Evolutionary conservation across 2,888 invertebrate species (phyloP).

Genomic region (Thyatira batis): DNA sequence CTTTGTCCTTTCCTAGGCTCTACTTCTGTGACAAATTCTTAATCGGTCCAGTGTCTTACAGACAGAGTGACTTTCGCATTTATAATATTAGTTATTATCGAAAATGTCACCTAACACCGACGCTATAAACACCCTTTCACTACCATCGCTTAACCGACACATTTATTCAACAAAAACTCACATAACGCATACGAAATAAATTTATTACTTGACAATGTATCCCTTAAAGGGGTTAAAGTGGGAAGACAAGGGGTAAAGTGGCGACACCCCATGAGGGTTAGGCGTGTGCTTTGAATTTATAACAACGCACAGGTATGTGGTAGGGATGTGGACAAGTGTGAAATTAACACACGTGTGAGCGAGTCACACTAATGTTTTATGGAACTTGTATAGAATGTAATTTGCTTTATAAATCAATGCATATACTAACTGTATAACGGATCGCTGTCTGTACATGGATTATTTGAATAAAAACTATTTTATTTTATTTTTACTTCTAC

Average conservation of each 20-base stretch:
- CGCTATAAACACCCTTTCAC: background rate
- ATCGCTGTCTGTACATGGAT: too few relatives aligned
- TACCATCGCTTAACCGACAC: background rate
- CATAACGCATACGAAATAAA: slow-evolving; percentile 5
- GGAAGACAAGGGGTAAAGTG: slow-evolving; percentile 4
- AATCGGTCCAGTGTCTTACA: too few relatives aligned
- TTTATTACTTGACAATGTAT: slow-evolving; percentile 11
- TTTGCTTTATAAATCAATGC: background rate
- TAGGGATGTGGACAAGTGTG: background rate
- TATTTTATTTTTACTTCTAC: too few relatives aligned
- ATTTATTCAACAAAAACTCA: background rate
- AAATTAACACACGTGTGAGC: background rate
- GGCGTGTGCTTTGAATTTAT: slow-evolving; percentile 1
- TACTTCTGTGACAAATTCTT: too few relatives aligned
- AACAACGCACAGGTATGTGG: slow-evolving; percentile 15
- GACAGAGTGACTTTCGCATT: too few relatives aligned
- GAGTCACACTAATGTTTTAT: background rate
- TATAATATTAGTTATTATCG: too few relatives aligned
- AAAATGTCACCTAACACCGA: background rate
- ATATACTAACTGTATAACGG: too few relatives aligned
- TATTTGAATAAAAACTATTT: too few relatives aligned
- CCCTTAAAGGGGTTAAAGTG: slow-evolving; percentile 5
- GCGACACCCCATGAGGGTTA: slow-evolving; percentile 1
- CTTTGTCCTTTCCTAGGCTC: too few relatives aligned
- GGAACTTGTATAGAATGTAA: background rate